phyloP scores from a whole-genome alignment of 1,140 invertebrate genomes.

The Orchesella cincta region DNA sequence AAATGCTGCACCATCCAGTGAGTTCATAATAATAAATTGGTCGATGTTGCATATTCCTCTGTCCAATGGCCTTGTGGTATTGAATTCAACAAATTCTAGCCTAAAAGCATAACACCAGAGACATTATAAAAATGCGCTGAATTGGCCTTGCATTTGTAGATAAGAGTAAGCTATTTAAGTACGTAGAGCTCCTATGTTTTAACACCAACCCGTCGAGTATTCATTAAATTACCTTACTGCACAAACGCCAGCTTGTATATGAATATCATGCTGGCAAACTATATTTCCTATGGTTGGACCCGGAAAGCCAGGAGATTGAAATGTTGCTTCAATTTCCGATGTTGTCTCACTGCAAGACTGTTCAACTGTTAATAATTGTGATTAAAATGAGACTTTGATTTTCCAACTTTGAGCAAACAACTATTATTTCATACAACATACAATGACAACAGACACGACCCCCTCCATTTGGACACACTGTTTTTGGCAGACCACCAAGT shows the following conservation, averaged over 20 bases:
- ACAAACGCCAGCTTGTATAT: slow-evolving; percentile 53
- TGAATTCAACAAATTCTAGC: slow-evolving; percentile 55
- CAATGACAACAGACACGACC: slow-evolving; percentile 43
- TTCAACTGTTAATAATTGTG: slow-evolving; percentile 50
- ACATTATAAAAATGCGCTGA: too few species aligned
- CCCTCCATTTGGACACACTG: slow-evolving; percentile 33
- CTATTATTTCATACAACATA: slow-evolving; percentile 26
- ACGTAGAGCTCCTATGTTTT: too few species aligned
- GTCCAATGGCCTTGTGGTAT: slow-evolving; percentile 54
- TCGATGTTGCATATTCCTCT: slow-evolving; percentile 56
- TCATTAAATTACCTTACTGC: slow-evolving; percentile 51
- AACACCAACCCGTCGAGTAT: background rate
- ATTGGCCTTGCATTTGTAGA: too few species aligned
- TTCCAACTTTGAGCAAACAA: background rate
- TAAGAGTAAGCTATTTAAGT: too few species aligned
- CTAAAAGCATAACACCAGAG: slow-evolving; percentile 28
- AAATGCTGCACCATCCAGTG: slow-evolving; percentile 55
- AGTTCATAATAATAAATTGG: slow-evolving; percentile 56
- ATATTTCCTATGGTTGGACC: slow-evolving; percentile 54
- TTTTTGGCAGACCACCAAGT: slow-evolving; percentile 36
- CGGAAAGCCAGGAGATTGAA: slow-evolving; percentile 54
- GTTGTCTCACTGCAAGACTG: slow-evolving; percentile 54
- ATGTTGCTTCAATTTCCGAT: slow-evolving; percentile 51
- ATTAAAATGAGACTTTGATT: background rate
- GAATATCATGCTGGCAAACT: slow-evolving; percentile 55